Evolutionary conservation across 2,797 vertebrate genomes (phyloP), one percentile per base, ranked within the genome.

Genomic region (Protosalanx chinensis): DNA sequence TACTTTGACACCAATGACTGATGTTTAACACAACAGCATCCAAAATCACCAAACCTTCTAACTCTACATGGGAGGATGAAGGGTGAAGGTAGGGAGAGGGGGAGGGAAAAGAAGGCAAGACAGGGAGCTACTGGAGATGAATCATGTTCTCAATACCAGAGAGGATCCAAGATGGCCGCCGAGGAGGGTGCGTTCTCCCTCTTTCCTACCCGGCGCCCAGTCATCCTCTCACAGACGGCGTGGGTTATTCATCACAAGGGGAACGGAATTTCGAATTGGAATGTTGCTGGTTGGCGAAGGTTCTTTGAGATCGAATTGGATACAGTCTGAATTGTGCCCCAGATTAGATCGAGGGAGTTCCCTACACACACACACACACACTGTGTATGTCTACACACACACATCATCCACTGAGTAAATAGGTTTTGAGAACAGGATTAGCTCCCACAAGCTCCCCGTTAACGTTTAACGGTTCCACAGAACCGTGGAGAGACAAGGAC

Each of bases 401-500:
- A 18, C 20, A 56, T 16, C 51, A n/a, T 32, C 51, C 49, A 32
- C 10, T 15, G 64, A 5, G 6, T 27, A 15, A 16, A 32, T 18
- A 33, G 58, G 84, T 87, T 81, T 88, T 89, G 87, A 92, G 87
- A 90, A 90, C 87, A 91, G 88, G 79, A 76, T 70, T 10, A 33
- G 23, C 62, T 49, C 74, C 62, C 16, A 29, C 58, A 57, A 76
- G 78, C 4, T 61, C 81, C 80, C 67, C 76, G 85, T 61, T 61
- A 5, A 61, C 13, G 20, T 3, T 67, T 12, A 67, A 33, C 2
- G 61, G 30, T 18, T 67, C 57, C 20, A 85, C 60, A 13, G 72
- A 76, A 62, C 76, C 30, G 67, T 86, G 74, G 57, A 79, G 86
- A 85, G 66, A 35, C 16, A 7, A 7, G 72, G 61, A 84, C 79